Base-by-base conservation (phyloP, 1,140 invertebrate genomes). In the Heliconius himera region DNA sequence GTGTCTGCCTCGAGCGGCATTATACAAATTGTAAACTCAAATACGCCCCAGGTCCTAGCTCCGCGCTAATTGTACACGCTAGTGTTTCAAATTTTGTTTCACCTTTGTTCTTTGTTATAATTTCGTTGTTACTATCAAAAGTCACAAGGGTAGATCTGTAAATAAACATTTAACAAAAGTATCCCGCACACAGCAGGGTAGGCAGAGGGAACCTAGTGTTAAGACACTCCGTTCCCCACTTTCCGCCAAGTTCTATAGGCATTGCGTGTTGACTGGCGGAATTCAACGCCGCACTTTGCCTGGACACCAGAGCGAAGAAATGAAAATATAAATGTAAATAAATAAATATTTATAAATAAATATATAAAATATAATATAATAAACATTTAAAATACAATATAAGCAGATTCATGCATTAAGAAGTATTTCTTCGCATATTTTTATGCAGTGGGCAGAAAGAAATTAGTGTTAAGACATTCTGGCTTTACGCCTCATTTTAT, bases 1-100 rank as follows among this genome's bases (percentile, higher is more conserved):
- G 16, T 18, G 8, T 16, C 22, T 29, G 60, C 60, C 60, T 29
- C 60, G 60, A 29, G 60, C 60, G 60, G 26, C 60, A 66, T 66
- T 66, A 66, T 66, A 26, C 60, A 66, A 66, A 29, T 66, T 66
- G 60, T 66, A 66, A 66, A 66, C 26, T 66, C 13, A 66, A 66
- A 66, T 66, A 66, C 60, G 60, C 60, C 22, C n/a, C 60, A 29
- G 60, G 60, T 22, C 60, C 60, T 66, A 6, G 60, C 26, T 66
- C 60, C 16, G 22, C 13, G 60, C 26, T 66, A 29, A 66, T 66
- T 66, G 60, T 66, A 66, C 11, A 66, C 60, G 60, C 60, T 66
- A 66, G 60, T 56, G 54, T 66, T 66, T 29, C 22, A 29, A 66
- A 66, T 66, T 26, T 66, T 26, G 60, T 66, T 66, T 66, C 60